Evolutionary conservation across 2,888 invertebrate species (phyloP).

Genomic region (Brachynemurus nebulosus): DNA sequence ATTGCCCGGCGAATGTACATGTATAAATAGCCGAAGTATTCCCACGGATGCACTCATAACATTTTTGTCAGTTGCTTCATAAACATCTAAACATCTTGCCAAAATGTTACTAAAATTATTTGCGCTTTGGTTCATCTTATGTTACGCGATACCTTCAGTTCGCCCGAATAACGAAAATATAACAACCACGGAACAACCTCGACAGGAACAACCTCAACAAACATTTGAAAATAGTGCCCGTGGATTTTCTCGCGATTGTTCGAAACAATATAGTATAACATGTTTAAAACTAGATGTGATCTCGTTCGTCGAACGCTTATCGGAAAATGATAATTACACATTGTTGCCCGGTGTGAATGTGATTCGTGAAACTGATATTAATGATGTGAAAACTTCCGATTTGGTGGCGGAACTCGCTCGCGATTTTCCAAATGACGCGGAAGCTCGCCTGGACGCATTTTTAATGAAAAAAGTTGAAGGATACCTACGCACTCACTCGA

Average conservation of each 20-base stretch:
- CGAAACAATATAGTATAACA: slow-evolving; percentile 48
- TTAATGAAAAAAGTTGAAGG: slow-evolving; percentile 54
- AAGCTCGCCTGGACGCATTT: slow-evolving; percentile 61
- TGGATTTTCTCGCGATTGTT: slow-evolving; percentile 37
- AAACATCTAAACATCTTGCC: too few species aligned
- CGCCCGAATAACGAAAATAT: too few species aligned
- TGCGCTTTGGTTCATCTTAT: too few species aligned
- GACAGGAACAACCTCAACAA: not conserved
- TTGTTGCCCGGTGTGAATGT: slow-evolving; percentile 62
- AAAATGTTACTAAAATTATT: too few species aligned
- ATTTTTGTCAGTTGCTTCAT: too few species aligned
- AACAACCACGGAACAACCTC: too few species aligned
- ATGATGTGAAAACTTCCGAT: slow-evolving; percentile 44
- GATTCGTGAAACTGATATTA: slow-evolving; percentile 44
- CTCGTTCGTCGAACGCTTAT: slow-evolving; percentile 58
- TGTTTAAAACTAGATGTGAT: slow-evolving; percentile 68
- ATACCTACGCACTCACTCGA: slow-evolving; percentile 57
- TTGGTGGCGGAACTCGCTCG: slow-evolving; percentile 62
- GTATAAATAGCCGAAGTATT: too few species aligned
- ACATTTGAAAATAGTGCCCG: slow-evolving; percentile 15
- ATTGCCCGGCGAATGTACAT: too few species aligned
- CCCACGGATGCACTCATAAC: too few species aligned
- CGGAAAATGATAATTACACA: slow-evolving; percentile 52
- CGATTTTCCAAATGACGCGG: slow-evolving; percentile 60
- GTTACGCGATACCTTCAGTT: too few species aligned